phyloP scores from a whole-genome alignment of 2,888 invertebrate genomes.

The Agrochola circellaris region DNA sequence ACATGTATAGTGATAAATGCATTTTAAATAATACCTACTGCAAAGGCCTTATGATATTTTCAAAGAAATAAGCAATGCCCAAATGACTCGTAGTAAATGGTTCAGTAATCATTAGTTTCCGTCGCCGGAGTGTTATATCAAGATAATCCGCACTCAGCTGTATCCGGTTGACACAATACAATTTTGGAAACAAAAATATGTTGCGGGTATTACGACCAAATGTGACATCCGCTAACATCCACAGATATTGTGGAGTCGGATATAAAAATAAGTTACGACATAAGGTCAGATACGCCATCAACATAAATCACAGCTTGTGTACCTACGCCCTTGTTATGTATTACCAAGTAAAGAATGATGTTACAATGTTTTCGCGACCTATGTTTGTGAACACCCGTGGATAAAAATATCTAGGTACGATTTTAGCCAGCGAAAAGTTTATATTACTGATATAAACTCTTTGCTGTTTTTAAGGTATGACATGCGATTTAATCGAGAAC shows the following conservation, averaged over 20 bases:
- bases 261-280: constrained; percentile 74
- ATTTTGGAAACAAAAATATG: constrained; percentile 58
- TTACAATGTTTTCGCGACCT: constrained; percentile 28
- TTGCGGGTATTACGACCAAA: constrained; percentile 58
- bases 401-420: neutral
- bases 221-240: constrained; percentile 62
- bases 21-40: neutral
- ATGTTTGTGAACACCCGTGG: neutral
- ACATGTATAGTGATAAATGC: neutral
- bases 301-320: constrained; percentile 74
- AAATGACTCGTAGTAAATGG: neutral
- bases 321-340: constrained; percentile 67
- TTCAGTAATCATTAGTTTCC: neutral
- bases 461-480: neutral
- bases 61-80: neutral
- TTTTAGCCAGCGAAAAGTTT: neutral
- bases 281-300: constrained; percentile 71
- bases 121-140: neutral
- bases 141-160: constrained; percentile 24
- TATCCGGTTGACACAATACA: constrained; percentile 44
- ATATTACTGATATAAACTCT: neutral
- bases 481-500: neutral
- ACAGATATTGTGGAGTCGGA: constrained; percentile 67
- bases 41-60: neutral
- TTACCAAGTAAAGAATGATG: constrained; percentile 60